Base-by-base conservation (phyloP, 1,140 invertebrate genomes). In the Dufourea novaeangliae region DNA sequence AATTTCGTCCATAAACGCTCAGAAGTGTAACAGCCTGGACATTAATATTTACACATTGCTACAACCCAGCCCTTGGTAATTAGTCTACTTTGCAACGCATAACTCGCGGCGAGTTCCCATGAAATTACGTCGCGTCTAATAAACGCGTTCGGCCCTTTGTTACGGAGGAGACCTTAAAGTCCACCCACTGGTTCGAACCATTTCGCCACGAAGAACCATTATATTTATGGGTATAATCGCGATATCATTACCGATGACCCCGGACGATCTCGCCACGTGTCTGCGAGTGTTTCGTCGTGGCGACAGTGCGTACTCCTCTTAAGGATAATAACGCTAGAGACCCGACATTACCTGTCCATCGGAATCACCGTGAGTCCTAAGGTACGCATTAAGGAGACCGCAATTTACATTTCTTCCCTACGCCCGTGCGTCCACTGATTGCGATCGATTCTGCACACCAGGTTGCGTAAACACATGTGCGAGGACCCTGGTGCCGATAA, bases 371-470 rank as follows among this genome's bases (percentile, higher is more conserved):
- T 10, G 34, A n/a, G 27, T 37, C 25, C 14, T 41, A 59, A 20
- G 32, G 54, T 50, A 34, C 12, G 44, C 22, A 67, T 68, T 54
- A 68, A 75, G 34, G n/a, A 61, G 72, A 59, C 22, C 54, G 17
- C 69, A 83, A 87, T 88, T 88, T 88, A 87, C 85, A 84, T 87
- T n/a, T 88, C 80, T 85, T 84, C 76, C 77, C 70, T 73, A 86
- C 78, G 75, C 74, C 29, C 39, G 34, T 74, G 50, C 37, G 78
- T 39, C 29, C 59, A 52, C 77, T 52, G 78, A 85, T 83, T 70
- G 44, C 66, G 69, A 78, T 80, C 80, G 78, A 78, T 80, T 39
- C 29, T 81, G 67, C 34, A 52, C 63, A 2, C 22, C 14, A 32
- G 12, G 39, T n/a, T 77, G 67, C 74, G 73, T 61, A 62, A 78